Evolutionary conservation across 1,140 invertebrate genomes (phyloP), one percentile per base, ranked within the genome.

Genomic region (Condylostylus longicornis): DNA sequence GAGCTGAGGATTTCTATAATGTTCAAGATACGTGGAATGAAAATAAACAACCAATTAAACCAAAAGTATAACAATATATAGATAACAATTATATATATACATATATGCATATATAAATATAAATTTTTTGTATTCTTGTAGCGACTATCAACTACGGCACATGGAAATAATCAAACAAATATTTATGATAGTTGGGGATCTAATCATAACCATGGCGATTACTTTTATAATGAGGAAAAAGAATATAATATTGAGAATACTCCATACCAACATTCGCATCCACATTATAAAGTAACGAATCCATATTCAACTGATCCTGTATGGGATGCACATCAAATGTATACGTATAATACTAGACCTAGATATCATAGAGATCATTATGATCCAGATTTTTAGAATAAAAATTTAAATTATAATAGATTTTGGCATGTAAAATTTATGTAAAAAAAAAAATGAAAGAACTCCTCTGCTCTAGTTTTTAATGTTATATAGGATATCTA

Each of bases 131-230:
- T n/a, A n/a, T n/a, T n/a, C 9, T 57, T 49, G 0, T 49, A 73
- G 71, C 61, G 70, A 42, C 69, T 69, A 9, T 59, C 62, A 34
- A 71, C 73, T 37, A 75, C 74, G 20, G 74, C 74, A 63, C 53
- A 60, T 18, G 57, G 52, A 35, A 58, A 51, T n/a, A n/a, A n/a
- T 30, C 73, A 75, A 36, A 56, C 53, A 5, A 79, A 80, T 51
- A 63, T 79, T 23, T 81, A 82, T 49, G 79, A 82, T 48, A 82
- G 77, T 44, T 83, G 79, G 79, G 64, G 77, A 48, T 80, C 77
- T 2, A 77, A 80, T 44, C 79, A 77, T 68, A n/a, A n/a, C n/a
- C 79, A 79, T 42, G 47, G 46, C 8, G 58, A 60, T 37, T 56
- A 58, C 33, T 59, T 53, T 33, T 59, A 59, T 13, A 57, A 60